These are phyloP conservation scores for Choloepus didactylus DNA, from an alignment of 2,797 vertebrate genomes.

Conservation along the genomic window DNA sequence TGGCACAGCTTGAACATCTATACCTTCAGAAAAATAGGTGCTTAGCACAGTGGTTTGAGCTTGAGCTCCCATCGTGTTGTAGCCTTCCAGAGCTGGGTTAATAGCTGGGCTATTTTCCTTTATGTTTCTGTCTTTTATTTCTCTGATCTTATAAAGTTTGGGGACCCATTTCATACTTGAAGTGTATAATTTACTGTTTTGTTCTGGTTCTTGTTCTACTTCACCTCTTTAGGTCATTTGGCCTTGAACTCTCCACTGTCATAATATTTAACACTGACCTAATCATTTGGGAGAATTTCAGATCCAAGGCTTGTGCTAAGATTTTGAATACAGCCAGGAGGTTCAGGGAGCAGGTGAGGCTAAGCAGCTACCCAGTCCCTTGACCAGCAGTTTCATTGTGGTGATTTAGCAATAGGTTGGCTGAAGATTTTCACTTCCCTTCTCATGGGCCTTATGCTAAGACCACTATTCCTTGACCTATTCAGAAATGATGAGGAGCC, in stretches of 20 bases:
- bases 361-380: constrained; percentile 59
- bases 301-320: constrained; percentile 61
- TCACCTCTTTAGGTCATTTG: constrained; percentile 79
- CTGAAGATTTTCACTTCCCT: constrained; percentile 43
- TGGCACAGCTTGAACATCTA: neutral
- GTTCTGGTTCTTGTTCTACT: constrained; percentile 79
- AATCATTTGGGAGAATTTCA: constrained; percentile 78
- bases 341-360: constrained; percentile 76
- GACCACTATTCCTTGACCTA: constrained; percentile 32
- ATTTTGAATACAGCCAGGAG: constrained; percentile 68
- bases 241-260: constrained; percentile 59
- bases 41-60: constrained; percentile 30
- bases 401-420: constrained; percentile 73
- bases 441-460: constrained; percentile 12
- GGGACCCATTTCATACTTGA: constrained; percentile 75
- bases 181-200: constrained; percentile 70
- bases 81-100: constrained; percentile 41
- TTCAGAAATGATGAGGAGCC: neutral
- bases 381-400: neutral
- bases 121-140: constrained; percentile 75
- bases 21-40: constrained; percentile 54
- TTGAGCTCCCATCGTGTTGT: neutral
- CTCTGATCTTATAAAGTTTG: constrained; percentile 61
- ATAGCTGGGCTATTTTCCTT: constrained; percentile 43
- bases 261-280: constrained; percentile 82